Evolutionary conservation across 2,113 vertebrate species (phyloP).

Genomic region (Odocoileus hemionus): DNA sequence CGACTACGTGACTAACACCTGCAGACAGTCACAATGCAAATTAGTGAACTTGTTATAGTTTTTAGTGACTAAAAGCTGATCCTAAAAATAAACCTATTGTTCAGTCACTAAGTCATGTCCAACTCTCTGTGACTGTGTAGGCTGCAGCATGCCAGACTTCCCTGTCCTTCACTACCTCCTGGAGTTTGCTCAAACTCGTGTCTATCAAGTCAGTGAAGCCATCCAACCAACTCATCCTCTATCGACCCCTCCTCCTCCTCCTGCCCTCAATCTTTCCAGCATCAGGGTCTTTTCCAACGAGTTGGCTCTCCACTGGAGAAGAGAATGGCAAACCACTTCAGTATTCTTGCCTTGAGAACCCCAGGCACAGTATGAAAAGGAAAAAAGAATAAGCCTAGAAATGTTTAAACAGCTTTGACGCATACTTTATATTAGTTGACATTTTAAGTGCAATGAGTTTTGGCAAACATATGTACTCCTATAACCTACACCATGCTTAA

Average conservation of each 20-base stretch:
- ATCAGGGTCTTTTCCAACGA: background rate
- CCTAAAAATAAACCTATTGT: background rate
- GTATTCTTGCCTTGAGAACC: background rate
- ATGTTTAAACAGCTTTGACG: background rate
- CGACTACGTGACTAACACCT: background rate
- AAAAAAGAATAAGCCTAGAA: background rate
- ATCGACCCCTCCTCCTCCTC: background rate
- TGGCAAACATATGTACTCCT: background rate
- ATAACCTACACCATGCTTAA: background rate
- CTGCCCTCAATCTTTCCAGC: background rate
- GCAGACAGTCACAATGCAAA: background rate
- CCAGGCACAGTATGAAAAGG: background rate
- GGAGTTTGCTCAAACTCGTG: background rate
- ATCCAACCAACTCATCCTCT: background rate
- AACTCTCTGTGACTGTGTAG: background rate
- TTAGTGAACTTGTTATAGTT: background rate
- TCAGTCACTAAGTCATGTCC: background rate
- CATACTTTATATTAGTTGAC: background rate
- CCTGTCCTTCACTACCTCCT: background rate
- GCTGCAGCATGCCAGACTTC: background rate
- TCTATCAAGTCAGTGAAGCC: background rate
- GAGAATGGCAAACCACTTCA: background rate
- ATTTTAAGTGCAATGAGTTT: background rate
- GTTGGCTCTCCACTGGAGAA: background rate
- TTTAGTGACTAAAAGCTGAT: background rate